Percentiles rank a stretch among this genome's conserved stretches.
phyloP scores from a whole-genome alignment of 2,888 invertebrate species.

The Tipula unca region DNA sequence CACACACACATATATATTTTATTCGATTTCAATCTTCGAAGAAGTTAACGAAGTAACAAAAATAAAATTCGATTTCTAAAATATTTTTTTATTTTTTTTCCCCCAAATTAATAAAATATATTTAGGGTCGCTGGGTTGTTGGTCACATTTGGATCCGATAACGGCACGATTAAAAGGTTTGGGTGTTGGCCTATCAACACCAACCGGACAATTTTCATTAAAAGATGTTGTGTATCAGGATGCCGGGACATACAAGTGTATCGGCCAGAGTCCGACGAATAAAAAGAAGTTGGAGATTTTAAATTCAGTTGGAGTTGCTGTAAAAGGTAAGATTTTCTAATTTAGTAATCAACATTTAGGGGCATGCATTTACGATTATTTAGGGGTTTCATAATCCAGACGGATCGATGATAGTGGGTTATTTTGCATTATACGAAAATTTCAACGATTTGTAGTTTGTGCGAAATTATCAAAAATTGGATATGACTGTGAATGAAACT shows the following conservation, averaged over 20 bases:
- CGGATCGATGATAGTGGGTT: too few relatives aligned
- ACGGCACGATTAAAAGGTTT: slow-evolving; percentile 48
- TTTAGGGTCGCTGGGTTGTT: slow-evolving; percentile 52
- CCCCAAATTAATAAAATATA: not conserved
- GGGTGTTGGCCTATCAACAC: slow-evolving; percentile 46
- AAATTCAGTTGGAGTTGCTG: slow-evolving; percentile 46
- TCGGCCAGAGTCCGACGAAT: slow-evolving; percentile 44
- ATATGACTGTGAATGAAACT: too few relatives aligned
- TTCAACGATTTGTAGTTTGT: too few relatives aligned
- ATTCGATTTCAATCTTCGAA: not conserved
- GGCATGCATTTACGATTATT: too few relatives aligned
- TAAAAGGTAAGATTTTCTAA: slow-evolving; percentile 44
- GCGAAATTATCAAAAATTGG: too few relatives aligned
- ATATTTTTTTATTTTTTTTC: too few relatives aligned
- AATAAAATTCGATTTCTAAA: not conserved
- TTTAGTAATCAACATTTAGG: too few relatives aligned
- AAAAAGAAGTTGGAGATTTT: slow-evolving; percentile 47
- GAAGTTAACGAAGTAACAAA: not conserved
- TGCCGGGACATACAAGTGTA: slow-evolving; percentile 67
- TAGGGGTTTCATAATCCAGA: too few relatives aligned
- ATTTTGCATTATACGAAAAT: too few relatives aligned
- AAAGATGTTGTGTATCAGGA: slow-evolving; percentile 68
- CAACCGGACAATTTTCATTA: slow-evolving; percentile 53
- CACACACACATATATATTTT: not conserved
- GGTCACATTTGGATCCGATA: slow-evolving; percentile 50